Evolutionary conservation across 2,113 vertebrate genomes (phyloP), one percentile per base, ranked within the genome.

Genomic region (Tapirus terrestris): DNA sequence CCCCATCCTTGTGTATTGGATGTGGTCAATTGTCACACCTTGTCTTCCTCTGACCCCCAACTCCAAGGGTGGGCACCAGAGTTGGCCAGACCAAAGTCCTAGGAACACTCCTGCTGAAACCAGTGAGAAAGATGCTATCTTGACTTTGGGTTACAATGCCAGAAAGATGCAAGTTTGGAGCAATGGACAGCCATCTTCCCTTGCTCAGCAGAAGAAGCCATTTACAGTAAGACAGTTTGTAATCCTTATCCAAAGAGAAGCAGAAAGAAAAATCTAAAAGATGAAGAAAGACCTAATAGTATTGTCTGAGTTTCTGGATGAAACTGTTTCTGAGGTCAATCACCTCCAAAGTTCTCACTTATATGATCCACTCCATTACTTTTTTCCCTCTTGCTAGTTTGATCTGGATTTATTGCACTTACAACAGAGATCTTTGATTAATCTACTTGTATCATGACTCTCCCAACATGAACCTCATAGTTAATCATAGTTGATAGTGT

Each of bases 231-330:
- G 77, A 83, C 16, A 63, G 53, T 75, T 33, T 81, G 36, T 87
- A 84, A 31, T 23, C 67, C 53, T 91, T 48, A 43, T 31, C 36
- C 45, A 51, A 85, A 63, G 21, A 88, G 76, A 90, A 87, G 13
- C 61, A 93, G 51, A 23, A 51, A 16, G 65, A 73, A 72, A 29
- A 68, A 68, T 27, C n/a, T 75, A 92, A 96, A 92, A 86, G 25
- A 82, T 94, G 61, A 97, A 89, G 60, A 91, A 39, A 83, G 33
- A 63, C 20, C n/a, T 33, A 76, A 77, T 56, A 67, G 68, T 31
- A 63, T 18, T 48, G 21, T 72, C 39, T 85, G 45, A 65, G 61
- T 89, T 77, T 75, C 77, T 53, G 36, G 18, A 88, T 80, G 27
- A 7, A 84, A 36, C 36, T 85, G 33, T 76, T 89, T 20, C 53